Conservation (phyloP, 2,888 invertebrate species). For the Dicyrtomina minuta region DNA sequence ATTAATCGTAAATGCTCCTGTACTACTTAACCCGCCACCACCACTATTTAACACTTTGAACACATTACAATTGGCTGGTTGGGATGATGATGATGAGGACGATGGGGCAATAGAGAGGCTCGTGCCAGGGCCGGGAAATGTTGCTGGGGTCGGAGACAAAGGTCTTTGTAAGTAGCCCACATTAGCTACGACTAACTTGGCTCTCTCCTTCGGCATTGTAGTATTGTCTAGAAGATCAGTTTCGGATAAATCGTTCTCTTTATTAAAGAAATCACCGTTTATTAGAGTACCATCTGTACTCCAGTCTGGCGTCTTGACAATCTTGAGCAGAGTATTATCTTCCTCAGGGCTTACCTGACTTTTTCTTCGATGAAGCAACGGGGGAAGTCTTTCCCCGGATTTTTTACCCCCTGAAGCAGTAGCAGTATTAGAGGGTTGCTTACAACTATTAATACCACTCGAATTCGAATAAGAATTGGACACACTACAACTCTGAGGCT, state of each 20-base stretch:
- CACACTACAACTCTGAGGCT: too few species aligned
- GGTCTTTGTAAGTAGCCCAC: constrained; percentile 50
- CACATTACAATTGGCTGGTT: constrained; percentile 5
- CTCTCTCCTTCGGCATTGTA: constrained; percentile 31
- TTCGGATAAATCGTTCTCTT: background rate
- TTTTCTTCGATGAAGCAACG: background rate
- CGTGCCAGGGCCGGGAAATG: background rate
- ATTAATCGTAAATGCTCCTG: background rate
- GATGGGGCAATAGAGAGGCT: background rate
- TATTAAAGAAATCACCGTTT: background rate
- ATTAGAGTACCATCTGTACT: too few species aligned
- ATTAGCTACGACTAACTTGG: constrained; percentile 51
- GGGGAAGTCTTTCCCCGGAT: background rate
- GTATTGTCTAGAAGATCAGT: background rate
- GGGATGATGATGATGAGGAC: background rate
- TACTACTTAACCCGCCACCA: background rate
- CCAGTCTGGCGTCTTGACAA: too few species aligned
- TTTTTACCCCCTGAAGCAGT: too few species aligned
- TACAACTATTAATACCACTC: too few species aligned
- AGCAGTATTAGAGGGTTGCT: too few species aligned
- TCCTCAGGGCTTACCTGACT: constrained; percentile 27
- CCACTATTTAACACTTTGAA: constrained; percentile 2
- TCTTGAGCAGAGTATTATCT: too few species aligned
- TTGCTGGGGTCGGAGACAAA: constrained; percentile 41
- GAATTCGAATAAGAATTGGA: too few species aligned